Base-by-base conservation (phyloP, 2,113 vertebrate species). In the Gobio gobio region DNA sequence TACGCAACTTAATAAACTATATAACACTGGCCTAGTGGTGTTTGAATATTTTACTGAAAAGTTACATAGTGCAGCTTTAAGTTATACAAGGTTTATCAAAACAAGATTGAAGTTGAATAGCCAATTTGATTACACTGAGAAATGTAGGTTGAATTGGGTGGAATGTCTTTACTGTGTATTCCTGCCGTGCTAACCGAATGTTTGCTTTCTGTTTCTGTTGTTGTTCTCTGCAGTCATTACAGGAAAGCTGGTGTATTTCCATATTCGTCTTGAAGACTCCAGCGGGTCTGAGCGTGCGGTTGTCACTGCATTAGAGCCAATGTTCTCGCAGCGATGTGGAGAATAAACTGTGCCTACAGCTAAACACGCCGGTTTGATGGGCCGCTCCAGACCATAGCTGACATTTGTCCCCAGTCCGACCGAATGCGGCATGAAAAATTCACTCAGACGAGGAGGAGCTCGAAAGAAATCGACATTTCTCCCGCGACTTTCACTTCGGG, bases 351-450 rank as follows among this genome's bases (percentile, higher is more conserved):
- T 22, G 93, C 93, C 92, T 87, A 90, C 90, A 93, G 89, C 93
- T n/a, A 82, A 78, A 43, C 49, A 59, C 91, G 88, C 78, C 89
- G 86, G 90, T 93, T 95, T 96, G 96, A 96, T 94, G 95, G 93
- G 93, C 95, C 85, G 83, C 96, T 90, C 85, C 94, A 91, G 95
- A 96, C 95, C 92, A 92, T 93, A 83, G 93, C 94, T 98, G 96
- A 98, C 96, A 96, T 96, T 96, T 95, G 96, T 97, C 96, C 96
- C 95, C 91, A 94, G 94, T 96, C 93, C 96, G 93, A 95, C 95
- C 89, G 94, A 93, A 80, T 96, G 96, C 95, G 92, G 93, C 95
- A 97, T 97, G 95, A 97, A 97, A 97, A 96, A 96, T 96, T 94
- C 95, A 96, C 93, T 95, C 92, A 93, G 93, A 93, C 95, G 74